These are phyloP conservation scores for Bombus impatiens DNA, from an alignment of 1,140 invertebrate genomes.

Conservation along the genomic window DNA sequence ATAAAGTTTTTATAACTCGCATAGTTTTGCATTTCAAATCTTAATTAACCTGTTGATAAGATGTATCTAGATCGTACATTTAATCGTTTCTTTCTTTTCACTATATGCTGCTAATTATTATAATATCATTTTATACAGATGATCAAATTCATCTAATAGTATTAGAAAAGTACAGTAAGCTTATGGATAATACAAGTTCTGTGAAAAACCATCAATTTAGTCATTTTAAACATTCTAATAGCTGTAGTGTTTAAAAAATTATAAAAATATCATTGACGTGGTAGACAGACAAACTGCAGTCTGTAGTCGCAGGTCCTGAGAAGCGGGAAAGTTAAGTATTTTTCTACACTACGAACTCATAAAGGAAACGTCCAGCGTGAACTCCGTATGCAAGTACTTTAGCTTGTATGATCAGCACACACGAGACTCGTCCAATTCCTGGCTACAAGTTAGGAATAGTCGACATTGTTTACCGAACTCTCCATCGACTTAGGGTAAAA, in stretches of 20 bases:
- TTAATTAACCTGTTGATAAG: not conserved
- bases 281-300: not conserved
- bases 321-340: constrained; percentile 29
- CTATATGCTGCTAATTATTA: not conserved
- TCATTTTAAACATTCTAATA: no score
- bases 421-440: constrained; percentile 38
- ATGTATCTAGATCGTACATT: not conserved
- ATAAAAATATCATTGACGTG: not conserved
- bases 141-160: not conserved
- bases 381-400: constrained; percentile 48
- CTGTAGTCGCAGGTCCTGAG: not conserved
- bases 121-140: not conserved
- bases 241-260: not conserved
- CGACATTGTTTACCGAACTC: constrained; percentile 71
- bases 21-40: not conserved
- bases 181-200: not conserved
- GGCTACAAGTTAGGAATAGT: constrained; percentile 65
- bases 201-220: not conserved
- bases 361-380: constrained; percentile 43
- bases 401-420: constrained; percentile 55
- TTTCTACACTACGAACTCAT: constrained; percentile 34
- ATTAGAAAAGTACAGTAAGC: not conserved
- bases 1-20: not conserved
- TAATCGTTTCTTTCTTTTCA: not conserved
- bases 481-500: constrained; percentile 60